A percentile compares a stretch with the other conserved stretches of the same genome.
Conservation (phyloP, 2,797 vertebrate species). For the Galago senegalensis region DNA sequence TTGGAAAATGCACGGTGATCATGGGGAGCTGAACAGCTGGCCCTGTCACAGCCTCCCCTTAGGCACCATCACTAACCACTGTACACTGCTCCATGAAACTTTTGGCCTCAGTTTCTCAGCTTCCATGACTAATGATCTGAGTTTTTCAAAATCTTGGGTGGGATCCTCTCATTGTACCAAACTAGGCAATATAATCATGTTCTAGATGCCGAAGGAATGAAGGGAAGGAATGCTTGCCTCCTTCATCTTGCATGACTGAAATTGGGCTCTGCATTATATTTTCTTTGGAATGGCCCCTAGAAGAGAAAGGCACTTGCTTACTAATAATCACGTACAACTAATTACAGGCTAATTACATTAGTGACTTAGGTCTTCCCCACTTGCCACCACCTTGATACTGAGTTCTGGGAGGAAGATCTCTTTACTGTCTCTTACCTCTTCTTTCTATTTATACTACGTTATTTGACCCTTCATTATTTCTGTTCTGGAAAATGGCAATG, state of each 20-base stretch:
- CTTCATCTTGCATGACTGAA: background rate
- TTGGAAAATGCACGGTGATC: background rate
- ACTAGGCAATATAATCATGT: background rate
- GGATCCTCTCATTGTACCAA: background rate
- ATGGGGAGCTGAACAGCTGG: background rate
- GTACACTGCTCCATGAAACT: background rate
- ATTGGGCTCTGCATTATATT: background rate
- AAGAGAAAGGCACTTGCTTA: background rate
- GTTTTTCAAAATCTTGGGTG: background rate
- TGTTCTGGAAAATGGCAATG: background rate
- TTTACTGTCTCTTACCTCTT: background rate
- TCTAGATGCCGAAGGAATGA: background rate
- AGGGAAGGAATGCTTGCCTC: background rate
- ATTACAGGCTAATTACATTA: background rate
- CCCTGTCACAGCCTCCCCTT: background rate
- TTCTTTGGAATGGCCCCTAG: background rate
- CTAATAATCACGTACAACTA: background rate
- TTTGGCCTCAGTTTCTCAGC: background rate
- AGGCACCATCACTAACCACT: background rate
- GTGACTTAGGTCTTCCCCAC: background rate
- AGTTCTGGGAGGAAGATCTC: background rate
- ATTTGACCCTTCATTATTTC: background rate
- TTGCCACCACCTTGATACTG: background rate
- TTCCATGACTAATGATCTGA: background rate
- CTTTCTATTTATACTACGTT: background rate